Percentiles rank a stretch among this genome's conserved stretches.
These are phyloP conservation scores for Syngnathus floridae DNA, from an alignment of 2,113 vertebrate species.

Conservation along the genomic window DNA sequence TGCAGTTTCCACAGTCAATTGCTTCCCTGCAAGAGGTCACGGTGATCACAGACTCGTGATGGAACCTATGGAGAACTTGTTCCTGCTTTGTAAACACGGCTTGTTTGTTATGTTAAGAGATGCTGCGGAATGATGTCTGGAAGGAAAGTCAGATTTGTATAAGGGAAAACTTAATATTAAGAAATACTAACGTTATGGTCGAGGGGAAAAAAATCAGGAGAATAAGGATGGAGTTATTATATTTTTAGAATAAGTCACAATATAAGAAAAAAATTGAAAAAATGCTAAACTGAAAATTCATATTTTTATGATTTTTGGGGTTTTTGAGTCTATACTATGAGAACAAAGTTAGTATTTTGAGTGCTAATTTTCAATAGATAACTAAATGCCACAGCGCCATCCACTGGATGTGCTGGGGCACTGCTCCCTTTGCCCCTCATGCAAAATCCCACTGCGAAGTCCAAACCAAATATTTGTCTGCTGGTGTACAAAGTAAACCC, in stretches of 20 bases:
- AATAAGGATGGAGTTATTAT: too few relatives aligned
- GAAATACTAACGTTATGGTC: too few relatives aligned
- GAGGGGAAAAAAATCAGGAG: too few relatives aligned
- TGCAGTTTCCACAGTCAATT: conserved; percentile 57
- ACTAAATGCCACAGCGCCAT: not conserved
- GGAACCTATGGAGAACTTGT: conserved; percentile 1
- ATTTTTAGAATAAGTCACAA: too few relatives aligned
- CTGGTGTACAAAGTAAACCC: conserved; percentile 42
- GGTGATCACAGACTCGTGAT: conserved; percentile 37
- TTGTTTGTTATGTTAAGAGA: not conserved
- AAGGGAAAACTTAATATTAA: too few relatives aligned
- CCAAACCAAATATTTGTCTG: not conserved
- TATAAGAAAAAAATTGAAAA: too few relatives aligned
- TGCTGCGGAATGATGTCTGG: not conserved
- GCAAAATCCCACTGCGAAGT: not conserved
- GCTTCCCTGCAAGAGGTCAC: conserved; percentile 41
- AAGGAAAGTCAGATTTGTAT: not conserved
- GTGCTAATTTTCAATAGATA: not conserved
- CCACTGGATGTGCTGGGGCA: too few relatives aligned
- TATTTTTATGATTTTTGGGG: too few relatives aligned
- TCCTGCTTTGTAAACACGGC: not conserved
- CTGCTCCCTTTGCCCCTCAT: not conserved
- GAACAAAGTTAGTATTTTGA: too few relatives aligned
- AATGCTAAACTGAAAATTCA: too few relatives aligned
- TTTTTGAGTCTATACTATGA: too few relatives aligned